A percentile compares a stretch with the other conserved stretches of the same genome.
Conservation (phyloP, 2,888 invertebrate species). For the Apodemia hepburni region DNA sequence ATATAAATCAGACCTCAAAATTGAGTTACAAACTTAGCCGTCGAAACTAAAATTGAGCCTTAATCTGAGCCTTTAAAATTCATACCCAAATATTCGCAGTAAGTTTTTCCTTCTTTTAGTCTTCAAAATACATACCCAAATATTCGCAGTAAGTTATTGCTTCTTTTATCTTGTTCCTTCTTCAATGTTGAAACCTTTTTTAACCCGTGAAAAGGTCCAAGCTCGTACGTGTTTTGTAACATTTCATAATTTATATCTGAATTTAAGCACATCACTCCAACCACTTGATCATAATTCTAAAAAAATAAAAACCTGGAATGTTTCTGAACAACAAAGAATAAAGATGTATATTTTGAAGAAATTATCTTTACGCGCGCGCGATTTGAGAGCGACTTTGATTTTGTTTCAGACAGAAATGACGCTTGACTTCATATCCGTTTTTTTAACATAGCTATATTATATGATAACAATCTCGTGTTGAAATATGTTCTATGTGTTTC, state of each 20-base stretch:
- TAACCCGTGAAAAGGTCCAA: conserved; percentile 77
- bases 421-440: no score
- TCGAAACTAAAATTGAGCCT: no score
- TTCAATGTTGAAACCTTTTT: conserved; percentile 60
- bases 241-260: conserved; percentile 75
- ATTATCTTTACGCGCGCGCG: no score
- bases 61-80: not conserved
- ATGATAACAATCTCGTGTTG: no score
- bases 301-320: not conserved
- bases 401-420: no score
- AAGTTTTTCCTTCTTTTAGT: conserved; percentile 45
- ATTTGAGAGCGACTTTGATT: no score
- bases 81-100: conserved; percentile 52
- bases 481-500: no score
- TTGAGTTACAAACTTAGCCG: no score
- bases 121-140: conserved; percentile 47
- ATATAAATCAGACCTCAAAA: no score
- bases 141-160: conserved; percentile 43
- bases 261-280: conserved; percentile 81
- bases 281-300: conserved; percentile 48
- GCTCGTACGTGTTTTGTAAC: conserved; percentile 71
- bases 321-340: no score
- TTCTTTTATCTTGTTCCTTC: conserved; percentile 48
- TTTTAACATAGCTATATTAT: no score
- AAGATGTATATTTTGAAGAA: no score